Base-by-base conservation (phyloP, 2,113 vertebrate species). In the Lasiurus cinereus region DNA sequence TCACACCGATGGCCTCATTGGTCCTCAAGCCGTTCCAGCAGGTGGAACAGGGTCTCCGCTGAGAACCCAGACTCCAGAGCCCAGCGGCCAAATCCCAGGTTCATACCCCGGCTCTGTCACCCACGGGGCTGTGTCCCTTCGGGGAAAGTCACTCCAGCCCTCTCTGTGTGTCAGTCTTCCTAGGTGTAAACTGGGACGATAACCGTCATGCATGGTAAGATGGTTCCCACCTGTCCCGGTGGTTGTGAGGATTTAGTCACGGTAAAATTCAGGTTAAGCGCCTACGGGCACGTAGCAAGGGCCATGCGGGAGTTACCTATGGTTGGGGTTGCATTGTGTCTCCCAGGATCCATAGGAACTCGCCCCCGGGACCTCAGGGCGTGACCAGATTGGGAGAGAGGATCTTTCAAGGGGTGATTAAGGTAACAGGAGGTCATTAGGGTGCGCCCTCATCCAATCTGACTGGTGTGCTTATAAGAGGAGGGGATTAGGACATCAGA, bases 211-310 rank as follows among this genome's bases (percentile, higher is more conserved):
- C 43, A 10, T 14, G 8, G 36, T 27, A n/a, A 36, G 14, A 15
- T 13, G 29, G n/a, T 0, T 1, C 54, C 93, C 2, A 15, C 27
- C 27, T 91, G 10, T 0, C 52, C 0, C 0, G 78, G 22, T 11
- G 52, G 79, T 10, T 39, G 16, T 18, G 62, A 83, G 24, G 59
- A 59, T 62, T 72, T 27, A 59, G 59, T 36, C 7, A 19, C n/a
- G 66, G 52, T 12, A 64, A 39, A 39, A 16, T 83, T 54, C 50
- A 16, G 50, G 48, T 36, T 66, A 64, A 19, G 43, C 3, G 39
- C 19, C 67, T 64, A 3, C 36, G 0, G 43, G 5, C 52, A 13
- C 62, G 33, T 12, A 31, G 76, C n/a, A 33, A 66, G 15, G 88
- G 3, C 50, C 22, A 4, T 2, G 0, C 3, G 73, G 8, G 22